Base-by-base conservation (phyloP, 2,797 vertebrate genomes). In the Holocentrus rufus region DNA sequence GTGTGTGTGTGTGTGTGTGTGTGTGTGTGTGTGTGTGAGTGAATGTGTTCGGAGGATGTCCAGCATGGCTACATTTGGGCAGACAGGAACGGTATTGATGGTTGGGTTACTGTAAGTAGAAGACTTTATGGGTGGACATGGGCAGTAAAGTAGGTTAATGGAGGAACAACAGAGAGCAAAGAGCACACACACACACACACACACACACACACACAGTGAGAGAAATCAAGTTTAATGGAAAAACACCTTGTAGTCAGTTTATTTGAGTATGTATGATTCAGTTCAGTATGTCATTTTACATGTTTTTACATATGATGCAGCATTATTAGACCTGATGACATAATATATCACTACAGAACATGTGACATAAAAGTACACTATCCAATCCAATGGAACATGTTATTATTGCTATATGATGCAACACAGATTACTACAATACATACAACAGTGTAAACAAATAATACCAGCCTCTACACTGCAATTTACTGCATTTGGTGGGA, bases 81-180 rank as follows among this genome's bases (percentile, higher is more conserved):
- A 60, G 53, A 55, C 27, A 25, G 25, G 44, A 68, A 69, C 55
- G 25, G 67, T 80, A 68, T 53, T 18, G 65, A 78, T 80, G 66
- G 70, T 78, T 72, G 36, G 17, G 42, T 77, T 76, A 61, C 65
- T 78, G 69, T 69, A 68, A 78, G 47, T 44, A 27, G 23, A 65
- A 23, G 49, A 68, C 5, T 64, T 72, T 72, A 67, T 75, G 36
- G 71, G 53, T 74, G 71, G 52, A 85, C 68, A 72, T 46, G 25
- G 25, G 66, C 3, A 1, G 53, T 60, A 63, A 72, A 83, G 65
- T 36, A 65, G 49, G n/a, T 66, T 14, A 42, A 42, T 42, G 39
- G 39, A 42, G 11, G 39, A 11, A 42, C 39, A 42, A 14, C 9
- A 61, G 25, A 69, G 60, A 68, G 23, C 36, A 27, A 2, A 27